Evolutionary conservation across 2,797 vertebrate genomes (phyloP).

Genomic region (Oophaga sylvatica): DNA sequence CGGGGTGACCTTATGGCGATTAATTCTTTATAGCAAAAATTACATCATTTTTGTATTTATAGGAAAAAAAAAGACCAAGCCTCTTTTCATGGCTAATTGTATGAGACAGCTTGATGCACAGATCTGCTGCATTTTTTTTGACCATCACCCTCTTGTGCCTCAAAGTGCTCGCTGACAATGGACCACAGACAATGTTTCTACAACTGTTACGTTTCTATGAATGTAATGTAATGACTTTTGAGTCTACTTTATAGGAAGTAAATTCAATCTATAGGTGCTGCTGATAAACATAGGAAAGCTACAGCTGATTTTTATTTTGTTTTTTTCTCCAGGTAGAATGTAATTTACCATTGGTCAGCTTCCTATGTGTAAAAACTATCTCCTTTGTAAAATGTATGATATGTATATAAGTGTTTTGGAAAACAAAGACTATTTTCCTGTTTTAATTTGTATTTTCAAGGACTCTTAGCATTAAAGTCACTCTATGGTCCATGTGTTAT

Average conservation of each 20-base stretch:
- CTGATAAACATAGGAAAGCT: slow-evolving; percentile 45
- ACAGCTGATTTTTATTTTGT: background rate
- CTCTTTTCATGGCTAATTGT: background rate
- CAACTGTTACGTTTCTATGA: slow-evolving; percentile 63
- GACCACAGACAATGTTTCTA: no score
- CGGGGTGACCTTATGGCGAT: background rate
- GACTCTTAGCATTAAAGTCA: slow-evolving; percentile 78
- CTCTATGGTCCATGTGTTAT: slow-evolving; percentile 33
- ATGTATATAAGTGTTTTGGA: slow-evolving; percentile 82
- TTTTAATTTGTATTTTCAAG: slow-evolving; percentile 80
- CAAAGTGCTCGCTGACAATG: background rate
- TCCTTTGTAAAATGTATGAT: slow-evolving; percentile 83
- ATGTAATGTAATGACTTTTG: slow-evolving; percentile 65
- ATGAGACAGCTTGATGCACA: background rate
- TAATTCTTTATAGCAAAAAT: background rate
- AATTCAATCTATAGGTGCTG: slow-evolving; percentile 70
- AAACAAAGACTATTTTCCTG: slow-evolving; percentile 80
- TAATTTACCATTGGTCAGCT: slow-evolving; percentile 18
- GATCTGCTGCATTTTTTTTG: background rate
- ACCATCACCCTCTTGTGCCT: slow-evolving; percentile 5
- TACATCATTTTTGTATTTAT: background rate
- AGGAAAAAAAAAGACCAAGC: background rate
- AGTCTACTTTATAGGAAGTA: slow-evolving; percentile 64
- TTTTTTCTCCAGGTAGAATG: slow-evolving; percentile 6
- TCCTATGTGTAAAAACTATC: slow-evolving; percentile 64